Conservation (phyloP, 2,797 vertebrate genomes). For the Avahi laniger region DNA sequence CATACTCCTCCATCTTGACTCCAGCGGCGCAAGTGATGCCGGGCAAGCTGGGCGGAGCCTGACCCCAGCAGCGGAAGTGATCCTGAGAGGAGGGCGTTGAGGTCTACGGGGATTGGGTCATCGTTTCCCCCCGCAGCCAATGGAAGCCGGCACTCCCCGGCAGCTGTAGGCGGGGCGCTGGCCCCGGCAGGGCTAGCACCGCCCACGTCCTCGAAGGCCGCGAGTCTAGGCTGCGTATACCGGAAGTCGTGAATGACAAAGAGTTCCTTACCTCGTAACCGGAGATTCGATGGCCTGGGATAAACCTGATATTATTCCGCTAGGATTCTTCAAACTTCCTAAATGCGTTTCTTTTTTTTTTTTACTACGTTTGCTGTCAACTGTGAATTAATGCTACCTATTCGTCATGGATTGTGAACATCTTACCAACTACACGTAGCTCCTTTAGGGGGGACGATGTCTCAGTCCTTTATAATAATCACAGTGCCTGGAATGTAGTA, state of each 20-base stretch:
- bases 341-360: not conserved
- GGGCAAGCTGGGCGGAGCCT: not conserved
- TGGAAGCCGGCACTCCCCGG: not conserved
- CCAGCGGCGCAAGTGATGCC: not conserved
- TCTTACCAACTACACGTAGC: not conserved
- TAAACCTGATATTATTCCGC: not conserved
- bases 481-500: not conserved
- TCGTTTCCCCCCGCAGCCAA: not conserved
- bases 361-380: not conserved
- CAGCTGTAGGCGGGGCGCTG: not conserved
- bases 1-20: slow-evolving; percentile 96
- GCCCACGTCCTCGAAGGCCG: not conserved
- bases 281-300: not conserved
- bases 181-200: no score
- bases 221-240: accelerated
- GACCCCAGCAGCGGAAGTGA: slow-evolving; percentile 57
- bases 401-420: not conserved
- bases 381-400: not conserved
- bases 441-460: not conserved
- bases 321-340: not conserved
- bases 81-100: not conserved
- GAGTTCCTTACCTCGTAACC: not conserved
- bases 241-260: accelerated
- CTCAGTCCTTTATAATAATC: not conserved
- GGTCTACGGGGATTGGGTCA: not conserved